Percentiles rank a stretch among this genome's conserved stretches.
phyloP scores from a whole-genome alignment of 1,140 invertebrate species.

The Linepithema humile region DNA sequence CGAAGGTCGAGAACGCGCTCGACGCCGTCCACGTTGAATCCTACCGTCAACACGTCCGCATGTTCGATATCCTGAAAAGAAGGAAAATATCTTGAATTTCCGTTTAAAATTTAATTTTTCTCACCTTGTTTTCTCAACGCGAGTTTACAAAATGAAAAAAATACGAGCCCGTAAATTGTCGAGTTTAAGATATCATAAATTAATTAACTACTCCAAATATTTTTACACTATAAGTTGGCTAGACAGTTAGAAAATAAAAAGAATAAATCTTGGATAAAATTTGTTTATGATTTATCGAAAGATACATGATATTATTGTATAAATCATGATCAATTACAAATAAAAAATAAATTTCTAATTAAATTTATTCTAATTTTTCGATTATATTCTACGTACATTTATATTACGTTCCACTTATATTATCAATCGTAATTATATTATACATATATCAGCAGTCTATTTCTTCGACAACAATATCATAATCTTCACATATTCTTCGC shows the following conservation, averaged over 20 bases:
- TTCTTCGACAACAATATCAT: not conserved
- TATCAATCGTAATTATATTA: not conserved
- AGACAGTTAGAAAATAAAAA: not conserved
- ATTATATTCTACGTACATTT: not conserved
- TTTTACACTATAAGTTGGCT: not conserved
- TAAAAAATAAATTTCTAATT: not conserved
- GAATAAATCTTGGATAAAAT: not conserved
- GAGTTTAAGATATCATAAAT: too few species aligned
- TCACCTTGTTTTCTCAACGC: too few species aligned
- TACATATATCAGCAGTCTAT: not conserved
- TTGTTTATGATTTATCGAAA: not conserved
- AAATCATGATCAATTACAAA: not conserved
- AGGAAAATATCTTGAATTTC: conserved; percentile 24
- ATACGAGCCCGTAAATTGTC: too few species aligned
- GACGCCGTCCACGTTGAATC: conserved; percentile 87
- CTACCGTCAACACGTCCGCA: conserved; percentile 88
- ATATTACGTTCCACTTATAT: not conserved
- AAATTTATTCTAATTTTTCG: too few species aligned
- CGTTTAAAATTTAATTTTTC: not conserved
- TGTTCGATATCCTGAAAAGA: conserved; percentile 88
- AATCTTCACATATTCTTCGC: too few species aligned
- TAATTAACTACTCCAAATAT: too few species aligned
- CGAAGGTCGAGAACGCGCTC: conserved; percentile 90
- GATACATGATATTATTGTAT: not conserved
- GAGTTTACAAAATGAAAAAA: not conserved